Percentiles rank a stretch among this genome's conserved stretches.
Evolutionary conservation across 2,888 invertebrate species (phyloP).

Genomic region (Tinea semifulvella): DNA sequence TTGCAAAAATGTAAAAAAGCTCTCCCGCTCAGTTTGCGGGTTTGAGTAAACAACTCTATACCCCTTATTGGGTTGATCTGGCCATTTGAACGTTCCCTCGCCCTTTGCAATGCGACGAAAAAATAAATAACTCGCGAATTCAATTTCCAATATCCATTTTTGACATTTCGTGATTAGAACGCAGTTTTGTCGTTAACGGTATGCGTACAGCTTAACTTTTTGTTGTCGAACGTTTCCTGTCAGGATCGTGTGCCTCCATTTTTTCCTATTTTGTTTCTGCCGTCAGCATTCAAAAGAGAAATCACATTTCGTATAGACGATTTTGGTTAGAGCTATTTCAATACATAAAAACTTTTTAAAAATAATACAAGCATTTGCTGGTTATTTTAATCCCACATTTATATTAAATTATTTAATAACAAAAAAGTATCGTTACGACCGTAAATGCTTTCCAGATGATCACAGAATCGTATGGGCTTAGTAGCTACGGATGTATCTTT

Average conservation of each 20-base stretch:
- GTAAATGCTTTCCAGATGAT: no score
- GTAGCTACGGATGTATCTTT: no score
- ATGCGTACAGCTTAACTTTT: constrained; percentile 10
- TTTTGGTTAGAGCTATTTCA: no score
- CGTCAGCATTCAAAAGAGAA: neutral
- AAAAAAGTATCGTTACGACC: no score
- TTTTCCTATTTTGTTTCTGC: constrained; percentile 32
- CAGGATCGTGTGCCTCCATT: constrained; percentile 35
- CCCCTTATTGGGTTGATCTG: constrained; percentile 65
- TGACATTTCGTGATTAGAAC: constrained; percentile 65
- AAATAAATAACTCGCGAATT: constrained; percentile 43
- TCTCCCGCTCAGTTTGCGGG: constrained; percentile 51
- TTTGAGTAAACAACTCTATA: constrained; percentile 54
- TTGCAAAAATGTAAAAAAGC: constrained; percentile 55
- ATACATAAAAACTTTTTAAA: no score
- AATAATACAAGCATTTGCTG: no score
- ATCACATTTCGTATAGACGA: neutral
- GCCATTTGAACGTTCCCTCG: constrained; percentile 57
- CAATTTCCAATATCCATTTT: constrained; percentile 65
- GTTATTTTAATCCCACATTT: no score
- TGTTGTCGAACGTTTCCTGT: constrained; percentile 9
- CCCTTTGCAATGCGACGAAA: constrained; percentile 41
- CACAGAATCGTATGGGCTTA: no score
- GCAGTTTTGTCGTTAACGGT: constrained; percentile 58
- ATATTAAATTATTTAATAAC: no score